Evolutionary conservation across 2,888 invertebrate species (phyloP), one percentile per base, ranked within the genome.

Genomic region (Cryptophagus acutangulus): DNA sequence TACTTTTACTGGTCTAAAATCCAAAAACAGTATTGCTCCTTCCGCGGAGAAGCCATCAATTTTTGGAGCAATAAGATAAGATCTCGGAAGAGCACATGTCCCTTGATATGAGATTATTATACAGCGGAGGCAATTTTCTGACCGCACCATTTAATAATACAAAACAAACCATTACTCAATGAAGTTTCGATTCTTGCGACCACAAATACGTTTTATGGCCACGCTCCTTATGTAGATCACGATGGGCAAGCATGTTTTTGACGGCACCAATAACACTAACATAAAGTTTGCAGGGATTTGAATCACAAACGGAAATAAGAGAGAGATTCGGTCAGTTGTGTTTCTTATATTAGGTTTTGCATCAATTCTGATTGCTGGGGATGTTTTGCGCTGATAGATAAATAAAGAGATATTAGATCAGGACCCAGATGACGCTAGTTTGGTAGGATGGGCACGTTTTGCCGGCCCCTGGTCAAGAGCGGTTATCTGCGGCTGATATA

Each of bases 261-360:
- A 65, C 69, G 58, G 58, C 54, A 48, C 54, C 65, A 66, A 69
- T 69, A 69, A 67, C 67, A 66, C 53, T 67, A 65, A 61, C 66
- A 65, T 66, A 66, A 67, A 66, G 56, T 63, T 26, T 26, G 12
- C 24, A 6, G 6, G 24, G 24, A 20, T 20, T 20, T 31, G 31
- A 10, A 31, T 31, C 12, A 15, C 12, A 31, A 31, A 15, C 16
- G 9, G 14, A 12, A 31, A 31, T 31, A 31, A 31, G 31, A 31
- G 12, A 31, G 26, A 26, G 26, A 26, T 26, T 28, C 16, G 31
- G 31, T 31, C 31, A 20, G 24, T 20, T n/a, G 6, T 20, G 6
- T 6, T 20, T 20, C 24, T 6, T n/a, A 4, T 13, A n/a, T 13
- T 3, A 3, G 49, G 57, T 55, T 60, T 59, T 59, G 61, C 63